Conservation (phyloP, 2,888 invertebrate species). For the Philhelius pedissequus region DNA sequence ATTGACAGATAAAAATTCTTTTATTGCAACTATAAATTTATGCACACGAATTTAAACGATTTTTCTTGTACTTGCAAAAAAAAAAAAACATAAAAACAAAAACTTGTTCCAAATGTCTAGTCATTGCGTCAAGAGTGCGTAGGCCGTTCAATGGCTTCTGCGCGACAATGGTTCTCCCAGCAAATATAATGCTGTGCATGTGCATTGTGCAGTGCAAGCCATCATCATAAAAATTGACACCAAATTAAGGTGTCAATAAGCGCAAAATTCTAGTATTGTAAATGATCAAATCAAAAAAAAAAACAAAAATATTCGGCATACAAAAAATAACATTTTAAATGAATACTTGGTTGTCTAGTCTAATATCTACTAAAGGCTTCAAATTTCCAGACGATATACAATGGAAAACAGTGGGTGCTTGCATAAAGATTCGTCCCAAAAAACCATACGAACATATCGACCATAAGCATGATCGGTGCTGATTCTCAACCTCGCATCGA, state of each 20-base stretch:
- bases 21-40: conserved; percentile 8
- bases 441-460: not conserved
- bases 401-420: conserved; percentile 8
- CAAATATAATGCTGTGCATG: conserved; percentile 3
- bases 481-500: conserved; percentile 42
- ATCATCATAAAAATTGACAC: conserved; percentile 30
- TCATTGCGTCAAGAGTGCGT: conserved; percentile 18
- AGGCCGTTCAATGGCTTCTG: conserved; percentile 23
- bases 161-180: not conserved
- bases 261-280: conserved; percentile 7
- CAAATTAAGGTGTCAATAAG: conserved; percentile 12
- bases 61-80: conserved; percentile 13
- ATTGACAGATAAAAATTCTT: conserved; percentile 34
- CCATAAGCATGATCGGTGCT: conserved; percentile 4
- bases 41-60: conserved; percentile 27
- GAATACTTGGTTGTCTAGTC: too few species aligned
- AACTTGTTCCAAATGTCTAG: not conserved
- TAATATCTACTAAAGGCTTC: conserved; percentile 1
- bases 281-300: too few species aligned
- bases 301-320: conserved; percentile 15
- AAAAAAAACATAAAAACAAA: not conserved
- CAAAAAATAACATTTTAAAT: not conserved
- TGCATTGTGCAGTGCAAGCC: not conserved
- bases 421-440: conserved; percentile 37
- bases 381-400: conserved; percentile 7